Evolutionary conservation across 1,140 invertebrate genomes (phyloP), one percentile per base, ranked within the genome.

Genomic region (Battus philenor): DNA sequence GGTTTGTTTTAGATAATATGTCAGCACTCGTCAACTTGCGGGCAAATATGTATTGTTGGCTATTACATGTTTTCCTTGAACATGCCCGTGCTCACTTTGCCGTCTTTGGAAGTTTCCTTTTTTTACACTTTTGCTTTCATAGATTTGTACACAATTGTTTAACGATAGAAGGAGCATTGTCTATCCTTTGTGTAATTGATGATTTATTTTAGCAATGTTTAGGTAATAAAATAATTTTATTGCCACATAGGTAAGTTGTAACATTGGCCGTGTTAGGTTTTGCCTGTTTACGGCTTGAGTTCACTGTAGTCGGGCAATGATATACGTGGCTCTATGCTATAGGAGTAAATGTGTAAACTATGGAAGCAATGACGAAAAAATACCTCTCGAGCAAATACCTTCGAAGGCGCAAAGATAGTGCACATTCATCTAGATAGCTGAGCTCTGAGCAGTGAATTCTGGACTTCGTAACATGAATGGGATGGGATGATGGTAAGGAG

Each of bases 111-210:
- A 22, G 27, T 34, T 50, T 50, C 36, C 36, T 18, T 44, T 49
- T 26, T 32, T 18, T n/a, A 34, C 17, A 54, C 52, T 50, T 54
- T 54, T 50, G 43, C 52, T 54, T 54, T 50, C 36, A 33, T 29
- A 39, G 36, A 20, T 39, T 39, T 11, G 26, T 26, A 39, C 36
- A 27, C 4, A 22, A 4, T 22, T 7, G 20, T 22, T 7, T 3
- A 4, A 7, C 7, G 3, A 22, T 22, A 4, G 9, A 18, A 16
- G 22, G 33, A 6, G 13, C 33, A 20, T 36, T 36, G 18, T 36
- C 33, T 18, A 17, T 36, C 7, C 33, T 36, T 36, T 22, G 18
- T 20, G 22, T 36, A 36, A 22, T 36, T 20, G 33, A 17, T 22
- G 15, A 36, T 20, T 36, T 17, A 6, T 36, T 36, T 18, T 18